A percentile compares a stretch with the other conserved stretches of the same genome.
Evolutionary conservation across 1,140 invertebrate genomes (phyloP).

Genomic region (Leucophenga varia): DNA sequence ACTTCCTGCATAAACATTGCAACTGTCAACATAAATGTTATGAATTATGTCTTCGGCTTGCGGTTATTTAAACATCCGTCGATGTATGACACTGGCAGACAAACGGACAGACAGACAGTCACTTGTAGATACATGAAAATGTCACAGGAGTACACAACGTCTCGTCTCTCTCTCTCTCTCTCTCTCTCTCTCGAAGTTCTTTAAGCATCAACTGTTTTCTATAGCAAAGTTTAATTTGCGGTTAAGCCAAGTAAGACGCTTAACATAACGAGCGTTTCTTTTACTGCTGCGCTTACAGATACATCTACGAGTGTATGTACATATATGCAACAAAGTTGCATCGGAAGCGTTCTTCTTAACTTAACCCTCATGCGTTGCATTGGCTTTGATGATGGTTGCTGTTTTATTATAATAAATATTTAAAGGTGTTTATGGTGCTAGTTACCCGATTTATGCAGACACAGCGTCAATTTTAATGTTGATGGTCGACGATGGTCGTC

Average conservation of each 20-base stretch:
- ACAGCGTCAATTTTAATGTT: constrained; percentile 16
- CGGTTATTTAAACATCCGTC: too few species aligned
- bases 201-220: constrained; percentile 15
- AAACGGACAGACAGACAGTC: neutral
- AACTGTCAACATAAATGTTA: constrained; percentile 36
- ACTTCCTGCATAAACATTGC: neutral
- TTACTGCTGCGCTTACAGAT: constrained; percentile 13
- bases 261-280: constrained; percentile 36
- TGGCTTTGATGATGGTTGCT: neutral
- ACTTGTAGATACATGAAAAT: neutral
- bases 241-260: constrained; percentile 6
- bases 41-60: constrained; percentile 38
- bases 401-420: constrained; percentile 14
- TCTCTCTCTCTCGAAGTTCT: constrained; percentile 10
- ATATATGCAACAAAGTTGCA: too few species aligned
- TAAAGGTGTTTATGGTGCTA: constrained; percentile 3
- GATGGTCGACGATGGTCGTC: constrained; percentile 3
- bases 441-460: constrained; percentile 29
- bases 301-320: too few species aligned
- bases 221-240: constrained; percentile 29
- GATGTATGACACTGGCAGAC: too few species aligned
- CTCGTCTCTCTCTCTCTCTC: neutral
- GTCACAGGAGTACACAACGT: neutral
- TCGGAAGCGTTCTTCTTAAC: constrained; percentile 25
- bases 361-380: too few species aligned